phyloP scores from a whole-genome alignment of 2,888 invertebrate genomes.

The Ischnus inquisitorius region DNA sequence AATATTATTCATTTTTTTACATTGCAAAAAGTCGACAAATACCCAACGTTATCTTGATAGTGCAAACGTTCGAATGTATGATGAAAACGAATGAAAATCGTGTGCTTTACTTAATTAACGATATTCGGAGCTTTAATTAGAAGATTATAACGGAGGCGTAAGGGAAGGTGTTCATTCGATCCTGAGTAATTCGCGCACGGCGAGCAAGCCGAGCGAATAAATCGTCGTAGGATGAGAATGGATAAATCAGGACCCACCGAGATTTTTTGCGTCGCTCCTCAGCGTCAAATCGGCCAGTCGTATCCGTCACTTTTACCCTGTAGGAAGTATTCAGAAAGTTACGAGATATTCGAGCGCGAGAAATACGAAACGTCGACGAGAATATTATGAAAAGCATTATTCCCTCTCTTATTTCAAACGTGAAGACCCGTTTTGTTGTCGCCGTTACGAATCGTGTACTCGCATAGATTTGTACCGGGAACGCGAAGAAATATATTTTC shows the following conservation, averaged over 20 bases:
- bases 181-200: slow-evolving; percentile 6
- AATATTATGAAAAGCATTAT: not conserved
- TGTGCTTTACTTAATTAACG: slow-evolving; percentile 9
- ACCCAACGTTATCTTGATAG: not conserved
- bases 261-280: not conserved
- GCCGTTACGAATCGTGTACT: not conserved
- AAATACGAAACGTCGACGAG: not conserved
- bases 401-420: not conserved
- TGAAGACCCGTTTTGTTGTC: slow-evolving; percentile 14
- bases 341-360: not conserved
- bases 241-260: too few species aligned
- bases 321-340: not conserved
- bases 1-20: not conserved
- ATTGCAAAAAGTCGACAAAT: not conserved
- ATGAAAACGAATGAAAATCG: not conserved
- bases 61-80: not conserved
- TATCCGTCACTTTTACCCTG: not conserved
- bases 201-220: not conserved
- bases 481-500: slow-evolving; percentile 3
- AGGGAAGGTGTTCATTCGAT: not conserved
- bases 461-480: slow-evolving; percentile 14
- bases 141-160: slow-evolving; percentile 16
- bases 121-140: slow-evolving; percentile 17
- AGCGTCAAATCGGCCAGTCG: not conserved
- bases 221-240: too few species aligned